Evolutionary conservation across 2,797 vertebrate genomes (phyloP).

Genomic region (Loris lydekkerianus): DNA sequence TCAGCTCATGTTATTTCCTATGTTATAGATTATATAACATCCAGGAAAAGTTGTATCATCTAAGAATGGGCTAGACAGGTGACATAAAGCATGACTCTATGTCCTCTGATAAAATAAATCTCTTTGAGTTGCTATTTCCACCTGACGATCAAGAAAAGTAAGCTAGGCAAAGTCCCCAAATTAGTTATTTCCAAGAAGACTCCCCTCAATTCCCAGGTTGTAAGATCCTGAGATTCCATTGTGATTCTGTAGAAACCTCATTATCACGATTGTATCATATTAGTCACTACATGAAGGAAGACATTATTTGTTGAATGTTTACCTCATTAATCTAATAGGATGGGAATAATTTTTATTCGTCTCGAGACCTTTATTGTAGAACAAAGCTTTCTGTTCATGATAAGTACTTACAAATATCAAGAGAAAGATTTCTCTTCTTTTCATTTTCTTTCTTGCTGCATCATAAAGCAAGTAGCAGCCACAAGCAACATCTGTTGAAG

Average conservation of each 20-base stretch:
- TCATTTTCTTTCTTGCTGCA: neutral
- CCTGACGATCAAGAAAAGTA: neutral
- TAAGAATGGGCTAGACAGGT: neutral
- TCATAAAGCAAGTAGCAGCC: neutral
- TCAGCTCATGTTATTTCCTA: neutral
- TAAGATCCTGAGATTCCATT: neutral
- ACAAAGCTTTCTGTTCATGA: neutral
- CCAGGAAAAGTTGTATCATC: neutral
- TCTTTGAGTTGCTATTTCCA: neutral
- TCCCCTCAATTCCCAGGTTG: neutral
- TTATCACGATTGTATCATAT: neutral
- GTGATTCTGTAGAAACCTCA: neutral
- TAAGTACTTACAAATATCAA: neutral
- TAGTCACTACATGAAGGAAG: neutral
- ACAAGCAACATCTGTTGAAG: neutral
- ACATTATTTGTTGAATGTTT: neutral
- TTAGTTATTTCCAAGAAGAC: neutral
- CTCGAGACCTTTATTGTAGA: neutral
- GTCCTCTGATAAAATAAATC: neutral
- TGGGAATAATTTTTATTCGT: neutral
- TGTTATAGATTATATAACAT: neutral
- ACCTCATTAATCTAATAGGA: neutral
- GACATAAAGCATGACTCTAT: neutral
- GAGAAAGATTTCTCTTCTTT: neutral
- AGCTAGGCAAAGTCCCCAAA: neutral